Evolutionary conservation across 1,140 invertebrate species (phyloP).

Genomic region (Drosophila littoralis): DNA sequence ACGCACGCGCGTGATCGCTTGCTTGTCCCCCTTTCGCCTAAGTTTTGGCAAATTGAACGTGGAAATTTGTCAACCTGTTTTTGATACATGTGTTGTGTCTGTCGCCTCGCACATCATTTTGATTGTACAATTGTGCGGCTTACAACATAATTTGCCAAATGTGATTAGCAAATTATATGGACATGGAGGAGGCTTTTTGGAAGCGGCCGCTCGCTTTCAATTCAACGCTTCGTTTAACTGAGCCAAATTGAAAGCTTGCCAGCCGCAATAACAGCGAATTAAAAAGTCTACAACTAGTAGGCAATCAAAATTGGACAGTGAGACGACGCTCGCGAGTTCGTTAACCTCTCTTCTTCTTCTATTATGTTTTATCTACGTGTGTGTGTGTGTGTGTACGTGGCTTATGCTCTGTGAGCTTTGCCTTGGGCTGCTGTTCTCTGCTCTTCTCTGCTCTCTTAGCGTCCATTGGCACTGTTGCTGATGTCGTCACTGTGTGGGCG

Average conservation of each 20-base stretch:
- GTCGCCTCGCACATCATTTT: constrained; percentile 44
- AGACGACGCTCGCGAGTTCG: constrained; percentile 52
- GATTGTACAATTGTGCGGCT: constrained; percentile 74
- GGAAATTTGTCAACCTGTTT: constrained; percentile 69
- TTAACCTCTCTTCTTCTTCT: constrained; percentile 44
- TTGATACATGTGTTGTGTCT: constrained; percentile 18
- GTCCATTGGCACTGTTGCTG: constrained; percentile 29
- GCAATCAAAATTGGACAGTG: constrained; percentile 75
- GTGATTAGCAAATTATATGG: constrained; percentile 80
- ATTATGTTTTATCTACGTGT: neutral
- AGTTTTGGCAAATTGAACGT: constrained; percentile 52
- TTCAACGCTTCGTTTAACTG: constrained; percentile 82
- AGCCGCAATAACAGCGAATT: constrained; percentile 74
- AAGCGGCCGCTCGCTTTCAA: constrained; percentile 64
- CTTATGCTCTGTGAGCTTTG: constrained; percentile 26
- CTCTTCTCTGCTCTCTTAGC: constrained; percentile 4
- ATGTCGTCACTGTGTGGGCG: constrained; percentile 69
- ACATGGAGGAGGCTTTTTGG: constrained; percentile 31
- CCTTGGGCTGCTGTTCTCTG: constrained; percentile 15
- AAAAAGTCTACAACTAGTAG: constrained; percentile 72
- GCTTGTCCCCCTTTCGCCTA: too few relatives aligned
- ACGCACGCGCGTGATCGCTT: constrained; percentile 29
- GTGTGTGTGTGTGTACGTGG: constrained; percentile 4
- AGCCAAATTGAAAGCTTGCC: constrained; percentile 74
- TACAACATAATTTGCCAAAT: constrained; percentile 82